A percentile compares a stretch with the other conserved stretches of the same genome.
Evolutionary conservation across 2,888 invertebrate genomes (phyloP).

Genomic region (Hartigia nigra): DNA sequence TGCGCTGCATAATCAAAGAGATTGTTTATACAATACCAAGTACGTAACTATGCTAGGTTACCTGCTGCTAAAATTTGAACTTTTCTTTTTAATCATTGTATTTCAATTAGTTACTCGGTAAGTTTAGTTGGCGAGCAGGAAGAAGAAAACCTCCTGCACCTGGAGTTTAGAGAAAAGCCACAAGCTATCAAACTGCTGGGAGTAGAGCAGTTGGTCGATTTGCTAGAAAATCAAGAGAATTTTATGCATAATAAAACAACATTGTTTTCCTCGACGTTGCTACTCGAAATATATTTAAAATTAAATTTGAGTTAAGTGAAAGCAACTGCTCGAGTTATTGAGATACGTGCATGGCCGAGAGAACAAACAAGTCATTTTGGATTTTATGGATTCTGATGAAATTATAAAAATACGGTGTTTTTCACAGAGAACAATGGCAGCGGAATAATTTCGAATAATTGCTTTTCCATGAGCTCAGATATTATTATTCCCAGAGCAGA

Average conservation of each 20-base stretch:
- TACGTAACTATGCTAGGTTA: neutral
- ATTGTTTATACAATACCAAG: neutral
- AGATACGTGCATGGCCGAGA: neutral
- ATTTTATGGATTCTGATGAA: neutral
- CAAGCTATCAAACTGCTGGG: no score
- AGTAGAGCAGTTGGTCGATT: neutral
- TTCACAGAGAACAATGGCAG: neutral
- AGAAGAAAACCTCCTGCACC: neutral
- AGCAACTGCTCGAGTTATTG: neutral
- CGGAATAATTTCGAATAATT: slow-evolving; percentile 2
- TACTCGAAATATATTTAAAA: neutral
- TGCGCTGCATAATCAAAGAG: neutral
- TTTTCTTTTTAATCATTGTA: neutral
- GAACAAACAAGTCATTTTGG: neutral
- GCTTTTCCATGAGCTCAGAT: neutral
- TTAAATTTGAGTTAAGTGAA: neutral
- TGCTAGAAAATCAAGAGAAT: neutral
- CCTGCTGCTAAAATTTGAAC: neutral
- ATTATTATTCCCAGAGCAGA: neutral
- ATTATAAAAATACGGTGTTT: neutral
- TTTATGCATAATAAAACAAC: neutral
- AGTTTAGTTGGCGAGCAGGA: neutral
- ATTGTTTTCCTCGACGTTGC: neutral
- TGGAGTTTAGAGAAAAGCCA: neutral
- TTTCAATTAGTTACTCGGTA: neutral